Base-by-base conservation (phyloP, 2,888 invertebrate genomes). In the Lacanobia oleracea region DNA sequence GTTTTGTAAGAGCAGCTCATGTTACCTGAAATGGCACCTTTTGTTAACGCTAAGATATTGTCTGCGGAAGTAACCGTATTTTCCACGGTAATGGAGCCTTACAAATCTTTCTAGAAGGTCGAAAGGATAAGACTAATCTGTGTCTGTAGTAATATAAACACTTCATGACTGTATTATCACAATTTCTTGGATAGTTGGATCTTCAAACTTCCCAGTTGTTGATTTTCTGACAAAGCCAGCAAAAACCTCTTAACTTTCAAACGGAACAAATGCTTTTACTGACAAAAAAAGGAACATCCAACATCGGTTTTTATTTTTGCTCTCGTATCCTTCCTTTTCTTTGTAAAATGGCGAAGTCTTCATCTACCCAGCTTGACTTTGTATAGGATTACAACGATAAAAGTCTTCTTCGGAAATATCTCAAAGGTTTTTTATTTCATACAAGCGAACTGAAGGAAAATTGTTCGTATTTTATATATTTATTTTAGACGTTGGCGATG, bases 331-430 rank as follows among this genome's bases (percentile, higher is more conserved):
- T 84, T 86, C 87, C 84, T 87, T 79, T 84, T 73, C 86, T 87
- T 88, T 88, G 85, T 85, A 88, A 89, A 87, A 87, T 83, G 87
- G 84, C 81, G 82, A 81, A 61, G 83, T 72, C 81, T 80, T 79
- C 82, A 80, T 82, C 77, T 81, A 81, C 79, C 75, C 81, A 85
- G 84, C 86, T 82, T 85, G 81, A 86, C 85, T 88, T 88, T 86
- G 87, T 89, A 88, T 91, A 87, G 86, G 84, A 88, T 90, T 90
- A 90, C 89, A 84, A 78, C 82, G 86, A 86, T 89, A 90, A 90
- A 88, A 89, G 83, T 89, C 81, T 86, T 82, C 80, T 81, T 86
- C 72, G 70, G 76, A 84, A 88, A 87, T 86, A 87, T 87, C 84
- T 74, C 16, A 72, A 82, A 82, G 76, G 83, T 67, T 84, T 86